These are phyloP conservation scores for Actenoides lindsayi DNA, from an alignment of 2,113 vertebrate genomes.

Conservation along the genomic window DNA sequence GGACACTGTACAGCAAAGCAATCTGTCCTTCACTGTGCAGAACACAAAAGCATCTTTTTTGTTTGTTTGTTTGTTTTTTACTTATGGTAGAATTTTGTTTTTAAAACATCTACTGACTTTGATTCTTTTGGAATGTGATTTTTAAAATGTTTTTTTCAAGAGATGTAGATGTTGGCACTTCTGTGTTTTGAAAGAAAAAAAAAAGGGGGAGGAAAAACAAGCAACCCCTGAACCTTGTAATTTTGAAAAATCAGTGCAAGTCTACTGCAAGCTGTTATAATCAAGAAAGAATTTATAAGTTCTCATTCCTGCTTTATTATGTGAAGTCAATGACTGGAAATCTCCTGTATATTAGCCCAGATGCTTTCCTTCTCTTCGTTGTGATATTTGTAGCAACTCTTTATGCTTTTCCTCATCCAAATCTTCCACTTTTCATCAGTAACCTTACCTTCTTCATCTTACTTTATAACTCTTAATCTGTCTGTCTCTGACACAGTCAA, in stretches of 20 bases:
- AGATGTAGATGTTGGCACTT: neutral
- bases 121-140: neutral
- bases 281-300: neutral
- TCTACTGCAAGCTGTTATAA: neutral
- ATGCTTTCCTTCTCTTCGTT: neutral
- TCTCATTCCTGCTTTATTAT: neutral
- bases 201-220: neutral
- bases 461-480: neutral
- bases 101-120: neutral
- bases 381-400: neutral
- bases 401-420: neutral
- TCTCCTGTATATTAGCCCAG: neutral
- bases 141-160: neutral
- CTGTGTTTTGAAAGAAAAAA: neutral
- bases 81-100: neutral
- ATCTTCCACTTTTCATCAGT: neutral
- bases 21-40: neutral
- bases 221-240: neutral
- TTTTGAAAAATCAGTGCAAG: neutral
- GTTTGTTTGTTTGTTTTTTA: neutral
- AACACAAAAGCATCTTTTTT: neutral
- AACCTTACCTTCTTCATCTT: neutral
- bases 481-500: neutral
- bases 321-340: neutral
- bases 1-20: neutral